Conservation (phyloP, 1,140 invertebrate species). For the Drosophila cardini region DNA sequence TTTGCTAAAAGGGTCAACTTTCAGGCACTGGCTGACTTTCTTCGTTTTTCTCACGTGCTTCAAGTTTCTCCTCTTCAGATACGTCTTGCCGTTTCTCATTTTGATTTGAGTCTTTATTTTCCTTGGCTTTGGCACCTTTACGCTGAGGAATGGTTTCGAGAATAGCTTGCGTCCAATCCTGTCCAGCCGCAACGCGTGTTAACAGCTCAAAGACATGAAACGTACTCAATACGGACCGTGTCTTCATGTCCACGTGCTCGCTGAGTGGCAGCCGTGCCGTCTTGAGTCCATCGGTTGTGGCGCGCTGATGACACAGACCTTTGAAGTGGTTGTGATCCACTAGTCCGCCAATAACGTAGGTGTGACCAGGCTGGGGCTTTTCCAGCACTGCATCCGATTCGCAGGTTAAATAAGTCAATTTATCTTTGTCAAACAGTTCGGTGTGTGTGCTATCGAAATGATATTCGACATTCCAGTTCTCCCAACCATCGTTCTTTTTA, state of each 20-base stretch:
- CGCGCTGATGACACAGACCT: constrained; percentile 94
- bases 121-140: constrained; percentile 88
- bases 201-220: constrained; percentile 99
- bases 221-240: constrained; percentile 96
- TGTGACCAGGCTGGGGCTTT: constrained; percentile 90
- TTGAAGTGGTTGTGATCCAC: constrained; percentile 99
- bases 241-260: constrained; percentile 96
- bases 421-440: constrained; percentile 85
- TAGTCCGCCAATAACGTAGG: constrained; percentile 98
- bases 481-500: constrained; percentile 93
- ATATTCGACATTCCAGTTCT: constrained; percentile 95
- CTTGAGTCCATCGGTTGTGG: constrained; percentile 90
- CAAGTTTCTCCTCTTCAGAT: not conserved
- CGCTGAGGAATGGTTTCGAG: constrained; percentile 91
- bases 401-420: constrained; percentile 96
- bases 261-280: constrained; percentile 96
- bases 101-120: constrained; percentile 11
- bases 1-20: not conserved
- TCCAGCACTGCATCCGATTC: constrained; percentile 96
- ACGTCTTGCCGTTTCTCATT: not conserved
- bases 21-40: not conserved
- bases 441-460: constrained; percentile 63
- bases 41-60: not conserved
- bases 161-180: constrained; percentile 94
- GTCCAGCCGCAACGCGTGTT: constrained; percentile 90